Evolutionary conservation across 2,113 vertebrate species (phyloP).

Genomic region (Paramisgurnus dabryanus): DNA sequence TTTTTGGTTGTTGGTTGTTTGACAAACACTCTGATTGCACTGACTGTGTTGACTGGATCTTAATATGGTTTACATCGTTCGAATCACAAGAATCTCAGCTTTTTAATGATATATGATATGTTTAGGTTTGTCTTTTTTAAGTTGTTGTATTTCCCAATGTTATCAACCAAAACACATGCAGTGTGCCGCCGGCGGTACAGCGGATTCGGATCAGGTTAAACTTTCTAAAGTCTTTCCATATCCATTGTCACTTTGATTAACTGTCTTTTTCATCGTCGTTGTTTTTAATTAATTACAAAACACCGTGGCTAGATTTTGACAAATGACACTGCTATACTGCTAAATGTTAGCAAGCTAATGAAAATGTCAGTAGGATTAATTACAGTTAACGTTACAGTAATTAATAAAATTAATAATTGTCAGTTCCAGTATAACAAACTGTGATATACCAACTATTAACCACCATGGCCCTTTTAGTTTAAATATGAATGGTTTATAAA

Average conservation of each 20-base stretch:
- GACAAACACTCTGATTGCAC: too few species aligned
- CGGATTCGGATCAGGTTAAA: too few species aligned
- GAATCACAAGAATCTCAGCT: too few species aligned
- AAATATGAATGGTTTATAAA: background rate
- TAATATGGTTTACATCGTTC: too few species aligned
- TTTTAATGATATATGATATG: too few species aligned
- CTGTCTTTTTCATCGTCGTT: background rate
- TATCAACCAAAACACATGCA: too few species aligned
- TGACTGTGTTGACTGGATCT: too few species aligned
- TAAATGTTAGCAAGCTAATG: conserved; percentile 8
- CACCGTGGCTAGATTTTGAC: background rate
- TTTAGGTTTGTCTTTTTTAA: too few species aligned
- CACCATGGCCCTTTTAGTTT: background rate
- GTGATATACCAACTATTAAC: background rate
- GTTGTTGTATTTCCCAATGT: too few species aligned
- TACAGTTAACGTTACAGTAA: background rate
- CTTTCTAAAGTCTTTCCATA: background rate
- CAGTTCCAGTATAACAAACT: background rate
- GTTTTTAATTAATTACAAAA: background rate
- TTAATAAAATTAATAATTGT: background rate
- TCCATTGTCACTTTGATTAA: background rate
- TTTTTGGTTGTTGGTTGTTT: too few species aligned
- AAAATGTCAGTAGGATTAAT: background rate
- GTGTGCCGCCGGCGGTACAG: too few species aligned
- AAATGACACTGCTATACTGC: conserved; percentile 4